A percentile compares a stretch with the other conserved stretches of the same genome.
Evolutionary conservation across 2,797 vertebrate genomes (phyloP).

Genomic region (Holocentrus rufus): DNA sequence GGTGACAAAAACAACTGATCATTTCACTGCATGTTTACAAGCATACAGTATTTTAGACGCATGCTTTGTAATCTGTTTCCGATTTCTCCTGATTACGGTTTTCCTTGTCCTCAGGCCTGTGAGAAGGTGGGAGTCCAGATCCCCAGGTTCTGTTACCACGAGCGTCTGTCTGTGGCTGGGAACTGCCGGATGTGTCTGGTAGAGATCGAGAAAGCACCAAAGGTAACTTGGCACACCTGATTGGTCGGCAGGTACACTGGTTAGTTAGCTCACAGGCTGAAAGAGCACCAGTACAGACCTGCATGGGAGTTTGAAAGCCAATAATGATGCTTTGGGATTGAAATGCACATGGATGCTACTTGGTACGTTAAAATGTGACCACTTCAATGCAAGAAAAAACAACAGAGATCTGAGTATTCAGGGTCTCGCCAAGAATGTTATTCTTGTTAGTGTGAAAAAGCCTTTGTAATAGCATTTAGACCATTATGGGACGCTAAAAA

Average conservation of each 20-base stretch:
- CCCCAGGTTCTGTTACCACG: constrained; percentile 97
- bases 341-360: too few species aligned
- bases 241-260: not conserved
- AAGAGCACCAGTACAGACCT: not conserved
- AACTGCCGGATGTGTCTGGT: constrained; percentile 99
- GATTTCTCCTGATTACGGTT: not conserved
- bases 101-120: constrained; percentile 84
- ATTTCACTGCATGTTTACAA: not conserved
- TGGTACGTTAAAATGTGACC: too few species aligned
- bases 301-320: not conserved
- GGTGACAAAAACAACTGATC: constrained; percentile 73
- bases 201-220: constrained; percentile 93
- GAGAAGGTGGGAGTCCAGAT: constrained; percentile 97
- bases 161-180: constrained; percentile 95
- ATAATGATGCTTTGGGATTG: too few species aligned
- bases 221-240: constrained; percentile 64
- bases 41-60: not conserved
- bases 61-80: too few species aligned
- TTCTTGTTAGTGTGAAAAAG: too few species aligned
- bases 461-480: too few species aligned
- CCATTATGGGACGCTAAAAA: too few species aligned
- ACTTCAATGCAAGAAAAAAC: too few species aligned
- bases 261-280: not conserved
- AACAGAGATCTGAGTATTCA: too few species aligned
- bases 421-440: too few species aligned